These are phyloP conservation scores for Acanthiza pusilla DNA, from an alignment of 2,797 vertebrate genomes.

Conservation along the genomic window DNA sequence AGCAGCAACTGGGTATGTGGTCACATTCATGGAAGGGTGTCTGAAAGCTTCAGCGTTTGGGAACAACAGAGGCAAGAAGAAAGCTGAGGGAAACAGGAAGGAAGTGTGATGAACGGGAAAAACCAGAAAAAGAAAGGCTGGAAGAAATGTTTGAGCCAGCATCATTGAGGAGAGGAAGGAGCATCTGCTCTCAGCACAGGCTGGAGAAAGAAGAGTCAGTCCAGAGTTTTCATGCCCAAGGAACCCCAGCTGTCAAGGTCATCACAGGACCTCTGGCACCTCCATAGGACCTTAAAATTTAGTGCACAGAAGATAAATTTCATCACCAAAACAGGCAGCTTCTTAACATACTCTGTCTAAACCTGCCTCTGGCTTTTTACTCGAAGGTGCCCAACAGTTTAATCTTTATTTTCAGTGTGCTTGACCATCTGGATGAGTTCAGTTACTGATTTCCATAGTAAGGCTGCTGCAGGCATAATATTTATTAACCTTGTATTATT, in stretches of 20 bases:
- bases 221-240: background rate
- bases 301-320: background rate
- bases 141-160: background rate
- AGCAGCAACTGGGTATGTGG: fast-evolving
- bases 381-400: background rate
- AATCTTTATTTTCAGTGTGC: background rate
- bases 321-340: background rate
- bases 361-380: background rate
- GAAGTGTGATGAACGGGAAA: background rate
- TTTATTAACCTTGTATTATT: background rate
- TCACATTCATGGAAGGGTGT: background rate
- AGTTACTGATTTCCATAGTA: background rate
- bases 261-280: background rate
- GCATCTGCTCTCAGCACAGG: background rate
- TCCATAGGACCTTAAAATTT: background rate
- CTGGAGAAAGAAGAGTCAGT: background rate
- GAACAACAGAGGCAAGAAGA: background rate
- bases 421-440: background rate
- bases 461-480: background rate
- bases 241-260: background rate
- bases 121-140: background rate
- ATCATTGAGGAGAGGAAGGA: background rate
- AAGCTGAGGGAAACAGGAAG: background rate
- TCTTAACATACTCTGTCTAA: background rate
- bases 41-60: background rate